Evolutionary conservation across 2,888 invertebrate genomes (phyloP), one percentile per base, ranked within the genome.

Genomic region (Drosophila antonietae): DNA sequence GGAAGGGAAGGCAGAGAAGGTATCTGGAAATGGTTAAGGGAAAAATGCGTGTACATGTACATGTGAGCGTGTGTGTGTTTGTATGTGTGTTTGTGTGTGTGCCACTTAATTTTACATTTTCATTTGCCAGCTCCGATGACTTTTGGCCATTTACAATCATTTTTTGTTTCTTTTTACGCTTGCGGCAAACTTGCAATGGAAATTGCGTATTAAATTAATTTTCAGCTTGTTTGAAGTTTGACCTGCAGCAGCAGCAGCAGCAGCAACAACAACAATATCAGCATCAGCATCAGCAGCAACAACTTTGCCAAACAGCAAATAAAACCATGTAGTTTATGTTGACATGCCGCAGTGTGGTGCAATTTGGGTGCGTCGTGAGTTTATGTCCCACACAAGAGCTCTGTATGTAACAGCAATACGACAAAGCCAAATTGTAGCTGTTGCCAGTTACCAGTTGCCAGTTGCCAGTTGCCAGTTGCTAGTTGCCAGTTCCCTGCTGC

Each of bases 191-290:
- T 68, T 70, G 78, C 80, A 63, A 73, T 70, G 78, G 73, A 88
- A 88, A 86, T 75, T 75, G 80, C 73, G 82, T 76, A 88, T 88
- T 88, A 86, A 89, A 87, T 86, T 86, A 86, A 86, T 86, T 89
- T 86, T 81, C 76, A 88, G 84, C 81, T 88, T 88, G 84, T 83
- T 88, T 86, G 75, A 81, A 81, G 85, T 81, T 76, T 81, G 84
- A 83, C 78, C 80, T 65, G 60, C 66, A 67, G 47, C 44, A 61
- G 49, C 52, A 58, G 8, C 76, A 53, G 18, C 56, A 60, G 43
- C 43, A 41, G 3, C 56, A 59, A 2, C 2, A 41, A 1, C n/a
- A 41, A 23, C n/a, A 64, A 35, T 20, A 73, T 9, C 2, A 49
- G 2, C 47, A 59, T 1, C 55, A 74, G 10, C 28, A 73, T 43